A percentile compares a stretch with the other conserved stretches of the same genome.
phyloP scores from a whole-genome alignment of 1,140 invertebrate genomes.

The Dysdera silvatica region DNA sequence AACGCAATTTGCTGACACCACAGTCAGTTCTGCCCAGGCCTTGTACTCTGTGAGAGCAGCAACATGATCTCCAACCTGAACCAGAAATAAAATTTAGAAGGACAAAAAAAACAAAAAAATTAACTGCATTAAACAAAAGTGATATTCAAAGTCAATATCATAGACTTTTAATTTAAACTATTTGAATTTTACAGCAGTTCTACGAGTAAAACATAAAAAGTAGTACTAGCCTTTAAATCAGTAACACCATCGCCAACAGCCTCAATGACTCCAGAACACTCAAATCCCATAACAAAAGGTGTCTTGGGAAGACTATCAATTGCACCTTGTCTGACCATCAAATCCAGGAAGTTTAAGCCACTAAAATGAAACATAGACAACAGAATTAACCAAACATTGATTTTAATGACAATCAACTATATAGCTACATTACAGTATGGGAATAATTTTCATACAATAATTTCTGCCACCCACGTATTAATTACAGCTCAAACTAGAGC shows the following conservation, averaged over 20 bases:
- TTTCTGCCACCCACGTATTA: too few relatives aligned
- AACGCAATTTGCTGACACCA: conserved; percentile 66
- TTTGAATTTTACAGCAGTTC: neutral
- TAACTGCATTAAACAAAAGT: too few relatives aligned
- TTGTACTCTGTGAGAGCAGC: conserved; percentile 72
- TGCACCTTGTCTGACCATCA: conserved; percentile 75
- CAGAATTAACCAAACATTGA: too few relatives aligned
- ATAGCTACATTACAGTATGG: too few relatives aligned
- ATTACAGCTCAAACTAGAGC: too few relatives aligned
- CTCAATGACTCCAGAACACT: conserved; percentile 76
- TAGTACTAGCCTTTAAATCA: conserved; percentile 50
- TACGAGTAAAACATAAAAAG: neutral
- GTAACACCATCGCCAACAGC: conserved; percentile 69
- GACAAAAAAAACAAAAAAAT: too few relatives aligned
- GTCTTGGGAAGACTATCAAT: conserved; percentile 78
- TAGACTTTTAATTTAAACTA: neutral
- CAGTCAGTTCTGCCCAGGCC: conserved; percentile 76
- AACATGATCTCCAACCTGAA: conserved; percentile 73
- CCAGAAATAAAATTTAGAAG: conserved; percentile 13
- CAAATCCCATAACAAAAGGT: conserved; percentile 78
- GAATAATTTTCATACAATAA: too few relatives aligned
- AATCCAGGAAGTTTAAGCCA: conserved; percentile 53
- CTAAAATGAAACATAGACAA: conserved; percentile 41
- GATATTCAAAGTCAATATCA: neutral
- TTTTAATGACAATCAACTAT: too few relatives aligned